Base-by-base conservation (phyloP, 2,113 vertebrate species). In the Petromus typicus region DNA sequence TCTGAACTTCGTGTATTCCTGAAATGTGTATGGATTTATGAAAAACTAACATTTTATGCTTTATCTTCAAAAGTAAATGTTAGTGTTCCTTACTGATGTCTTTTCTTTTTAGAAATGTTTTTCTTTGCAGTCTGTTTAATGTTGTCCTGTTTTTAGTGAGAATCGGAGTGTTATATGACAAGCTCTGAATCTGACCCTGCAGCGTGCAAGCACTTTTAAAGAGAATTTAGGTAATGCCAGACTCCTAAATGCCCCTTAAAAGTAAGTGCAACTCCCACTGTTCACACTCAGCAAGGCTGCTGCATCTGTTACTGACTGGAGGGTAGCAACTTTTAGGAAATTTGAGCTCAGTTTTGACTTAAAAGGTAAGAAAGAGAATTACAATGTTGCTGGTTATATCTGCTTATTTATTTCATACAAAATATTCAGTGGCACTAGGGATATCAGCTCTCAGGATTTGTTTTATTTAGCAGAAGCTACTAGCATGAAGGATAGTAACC, bases 21-120 rank as follows among this genome's bases (percentile, higher is more conserved):
- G 91, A 96, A 97, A 92, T 89, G 32, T 80, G 95, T 97, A 95
- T 96, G 98, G 95, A 66, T 96, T 94, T 97, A 97, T 78, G 95
- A 97, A 90, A 96, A 90, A 96, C 88, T 97, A 96, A 97, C 95
- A 90, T 94, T 97, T 98, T 96, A 96, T 97, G 97, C 93, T 96
- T 98, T 98, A 92, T 97, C 98, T 97, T 95, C 2, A 93, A 91
- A 97, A 95, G 95, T 89, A 86, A 97, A 79, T n/a, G 63, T 97
- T 95, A 95, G 78, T 96, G 93, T 97, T 97, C 85, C 61, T 97
- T 97, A 98, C 92, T 16, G 56, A 94, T 97, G 89, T 96, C 40
- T 93, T 96, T 95, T 93, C 67, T 40, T 97, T 97, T 96, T 98
- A 83, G 95, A 57, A 97, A 73, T 97, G 96, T 94, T 98, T 91